A percentile compares a stretch with the other conserved stretches of the same genome.
These are phyloP conservation scores for Psylliodes chrysocephalus DNA, from an alignment of 2,888 invertebrate genomes.

Conservation along the genomic window DNA sequence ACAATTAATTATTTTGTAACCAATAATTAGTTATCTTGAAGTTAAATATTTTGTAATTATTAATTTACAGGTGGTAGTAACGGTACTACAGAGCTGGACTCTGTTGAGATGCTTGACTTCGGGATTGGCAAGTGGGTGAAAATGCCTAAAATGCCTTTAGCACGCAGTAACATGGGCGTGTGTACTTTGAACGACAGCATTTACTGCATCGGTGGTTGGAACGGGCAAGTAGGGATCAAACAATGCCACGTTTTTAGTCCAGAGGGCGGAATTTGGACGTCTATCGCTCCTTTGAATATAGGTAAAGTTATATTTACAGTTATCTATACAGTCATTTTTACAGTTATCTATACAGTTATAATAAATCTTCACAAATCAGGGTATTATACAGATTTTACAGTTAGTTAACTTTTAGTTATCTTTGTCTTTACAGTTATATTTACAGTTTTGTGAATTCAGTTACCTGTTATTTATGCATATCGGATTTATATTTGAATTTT, in stretches of 20 bases:
- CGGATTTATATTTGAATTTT: too few relatives aligned
- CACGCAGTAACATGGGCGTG: conserved; percentile 77
- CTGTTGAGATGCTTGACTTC: conserved; percentile 71
- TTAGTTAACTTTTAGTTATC: too few relatives aligned
- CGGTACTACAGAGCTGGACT: conserved; percentile 82
- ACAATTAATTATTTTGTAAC: too few relatives aligned
- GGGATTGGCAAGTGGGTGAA: conserved; percentile 61
- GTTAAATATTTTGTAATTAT: neutral
- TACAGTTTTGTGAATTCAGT: too few relatives aligned
- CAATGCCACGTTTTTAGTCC: conserved; percentile 81
- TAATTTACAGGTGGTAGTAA: conserved; percentile 74
- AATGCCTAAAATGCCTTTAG: conserved; percentile 69
- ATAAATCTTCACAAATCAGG: too few relatives aligned
- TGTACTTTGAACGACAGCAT: conserved; percentile 73
- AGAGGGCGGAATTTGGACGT: conserved; percentile 71
- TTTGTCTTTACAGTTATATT: too few relatives aligned
- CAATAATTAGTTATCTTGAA: neutral
- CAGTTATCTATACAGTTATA: too few relatives aligned
- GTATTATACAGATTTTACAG: too few relatives aligned
- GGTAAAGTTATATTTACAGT: too few relatives aligned
- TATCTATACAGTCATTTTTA: too few relatives aligned
- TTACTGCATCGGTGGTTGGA: conserved; percentile 85
- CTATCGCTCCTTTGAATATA: conserved; percentile 75
- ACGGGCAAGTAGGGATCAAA: conserved; percentile 74
- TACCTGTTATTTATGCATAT: too few relatives aligned